Evolutionary conservation across 2,888 invertebrate genomes (phyloP).

Genomic region (Drosophila picticornis): DNA sequence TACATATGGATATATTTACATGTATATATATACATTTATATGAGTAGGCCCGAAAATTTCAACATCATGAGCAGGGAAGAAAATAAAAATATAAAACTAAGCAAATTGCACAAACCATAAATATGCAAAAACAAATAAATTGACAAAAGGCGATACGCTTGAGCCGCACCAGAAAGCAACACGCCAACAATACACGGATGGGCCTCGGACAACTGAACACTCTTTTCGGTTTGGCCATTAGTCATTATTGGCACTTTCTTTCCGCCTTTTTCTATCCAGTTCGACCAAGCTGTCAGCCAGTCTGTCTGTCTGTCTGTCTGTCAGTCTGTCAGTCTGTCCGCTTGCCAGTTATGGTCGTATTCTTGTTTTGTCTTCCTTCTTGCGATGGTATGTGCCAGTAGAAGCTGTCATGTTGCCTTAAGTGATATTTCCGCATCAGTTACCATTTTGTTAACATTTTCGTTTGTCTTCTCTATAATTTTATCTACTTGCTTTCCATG

Average conservation of each 20-base stretch:
- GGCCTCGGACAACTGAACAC: conserved; percentile 21
- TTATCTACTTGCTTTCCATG: conserved; percentile 10
- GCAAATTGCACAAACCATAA: conserved; percentile 20
- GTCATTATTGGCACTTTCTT: conserved; percentile 77
- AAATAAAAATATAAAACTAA: not conserved
- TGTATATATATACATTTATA: not conserved
- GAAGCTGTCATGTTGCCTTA: conserved; percentile 37
- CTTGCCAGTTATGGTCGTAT: not conserved
- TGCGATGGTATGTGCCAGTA: conserved; percentile 6
- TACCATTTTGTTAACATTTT: conserved; percentile 60
- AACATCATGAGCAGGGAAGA: conserved; percentile 25
- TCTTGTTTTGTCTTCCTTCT: conserved; percentile 2
- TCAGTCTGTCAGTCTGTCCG: conserved; percentile 10
- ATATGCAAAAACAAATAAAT: conserved; percentile 68
- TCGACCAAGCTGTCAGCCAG: conserved; percentile 24
- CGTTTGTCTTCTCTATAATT: conserved; percentile 25
- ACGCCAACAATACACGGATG: conserved; percentile 40
- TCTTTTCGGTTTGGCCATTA: conserved; percentile 58
- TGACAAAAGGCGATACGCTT: conserved; percentile 39
- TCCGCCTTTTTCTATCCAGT: conserved; percentile 62
- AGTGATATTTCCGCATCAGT: conserved; percentile 68
- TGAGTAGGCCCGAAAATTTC: conserved; percentile 50
- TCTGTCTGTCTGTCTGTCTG: conserved; percentile 5
- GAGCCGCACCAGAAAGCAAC: conserved; percentile 23
- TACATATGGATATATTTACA: conserved; percentile 1